Evolutionary conservation across 2,888 invertebrate genomes (phyloP).

Genomic region (Lithophane leautieri): DNA sequence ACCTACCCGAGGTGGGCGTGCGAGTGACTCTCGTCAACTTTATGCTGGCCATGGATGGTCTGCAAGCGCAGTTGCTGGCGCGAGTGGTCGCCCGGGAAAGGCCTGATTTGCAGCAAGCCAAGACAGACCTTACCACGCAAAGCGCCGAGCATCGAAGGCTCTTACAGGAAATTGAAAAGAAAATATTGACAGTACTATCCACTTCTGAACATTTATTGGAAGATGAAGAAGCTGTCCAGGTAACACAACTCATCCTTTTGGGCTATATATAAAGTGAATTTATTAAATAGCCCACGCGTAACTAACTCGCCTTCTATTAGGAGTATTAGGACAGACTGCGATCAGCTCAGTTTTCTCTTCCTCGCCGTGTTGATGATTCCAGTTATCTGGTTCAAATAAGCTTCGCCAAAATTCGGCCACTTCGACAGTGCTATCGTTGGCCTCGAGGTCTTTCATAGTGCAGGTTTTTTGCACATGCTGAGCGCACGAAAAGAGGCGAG

Average conservation of each 20-base stretch:
- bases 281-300: background rate
- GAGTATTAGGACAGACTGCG: background rate
- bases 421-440: background rate
- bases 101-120: constrained; percentile 97
- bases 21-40: constrained; percentile 98
- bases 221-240: constrained; percentile 97
- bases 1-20: constrained; percentile 97
- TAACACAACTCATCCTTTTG: constrained; percentile 52
- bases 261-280: background rate
- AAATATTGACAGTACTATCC: constrained; percentile 93
- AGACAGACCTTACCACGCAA: constrained; percentile 96
- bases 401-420: background rate
- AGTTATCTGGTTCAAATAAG: background rate
- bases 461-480: background rate
- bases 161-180: constrained; percentile 96
- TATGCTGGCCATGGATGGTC: constrained; percentile 96
- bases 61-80: constrained; percentile 97
- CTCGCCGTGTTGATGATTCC: background rate
- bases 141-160: constrained; percentile 95
- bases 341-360: background rate
- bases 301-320: background rate
- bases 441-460: too few relatives aligned
- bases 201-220: constrained; percentile 92
- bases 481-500: background rate
- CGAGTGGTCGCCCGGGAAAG: constrained; percentile 97